These are phyloP conservation scores for Coryphaenoides rupestris DNA, from an alignment of 2,113 vertebrate genomes.

Conservation along the genomic window DNA sequence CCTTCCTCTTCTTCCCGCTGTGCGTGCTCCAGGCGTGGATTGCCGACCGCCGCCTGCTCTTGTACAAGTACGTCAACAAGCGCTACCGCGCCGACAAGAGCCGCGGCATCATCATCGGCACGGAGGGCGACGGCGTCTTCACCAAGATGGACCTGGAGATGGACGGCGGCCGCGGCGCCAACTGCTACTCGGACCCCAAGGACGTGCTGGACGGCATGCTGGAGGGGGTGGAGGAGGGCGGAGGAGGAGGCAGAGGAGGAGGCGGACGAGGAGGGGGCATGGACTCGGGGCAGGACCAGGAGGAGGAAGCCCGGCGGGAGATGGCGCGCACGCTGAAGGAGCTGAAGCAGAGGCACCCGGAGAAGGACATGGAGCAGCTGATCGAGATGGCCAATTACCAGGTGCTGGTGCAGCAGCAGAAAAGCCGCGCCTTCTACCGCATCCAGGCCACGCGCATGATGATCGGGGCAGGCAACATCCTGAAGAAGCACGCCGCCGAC, in stretches of 20 bases:
- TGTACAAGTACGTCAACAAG: conserved; percentile 79
- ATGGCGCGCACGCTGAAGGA: conserved; percentile 81
- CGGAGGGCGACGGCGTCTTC: conserved; percentile 70
- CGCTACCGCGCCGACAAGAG: conserved; percentile 77
- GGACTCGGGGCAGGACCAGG: conserved; percentile 59
- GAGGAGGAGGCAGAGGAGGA: too few species aligned
- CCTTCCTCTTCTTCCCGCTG: conserved; percentile 74
- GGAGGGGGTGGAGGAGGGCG: too few species aligned
- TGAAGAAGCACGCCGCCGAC: conserved; percentile 72
- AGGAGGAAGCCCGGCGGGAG: conserved; percentile 74
- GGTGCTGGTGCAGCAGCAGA: conserved; percentile 70
- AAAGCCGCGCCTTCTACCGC: conserved; percentile 70
- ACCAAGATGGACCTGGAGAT: conserved; percentile 77
- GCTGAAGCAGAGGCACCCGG: conserved; percentile 79
- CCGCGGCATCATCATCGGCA: conserved; percentile 77
- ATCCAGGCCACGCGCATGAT: conserved; percentile 73
- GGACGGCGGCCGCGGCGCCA: conserved; percentile 68
- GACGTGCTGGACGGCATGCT: too few species aligned
- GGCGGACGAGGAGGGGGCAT: conserved; percentile 53
- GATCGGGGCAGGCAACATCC: conserved; percentile 70
- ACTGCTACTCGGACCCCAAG: too few species aligned
- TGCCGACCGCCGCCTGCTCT: conserved; percentile 78
- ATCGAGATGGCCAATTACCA: conserved; percentile 85
- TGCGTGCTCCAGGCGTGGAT: conserved; percentile 83
- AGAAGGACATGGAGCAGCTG: conserved; percentile 83